Base-by-base conservation (phyloP, 2,797 vertebrate species). In the Urocyon cinereoargenteus region DNA sequence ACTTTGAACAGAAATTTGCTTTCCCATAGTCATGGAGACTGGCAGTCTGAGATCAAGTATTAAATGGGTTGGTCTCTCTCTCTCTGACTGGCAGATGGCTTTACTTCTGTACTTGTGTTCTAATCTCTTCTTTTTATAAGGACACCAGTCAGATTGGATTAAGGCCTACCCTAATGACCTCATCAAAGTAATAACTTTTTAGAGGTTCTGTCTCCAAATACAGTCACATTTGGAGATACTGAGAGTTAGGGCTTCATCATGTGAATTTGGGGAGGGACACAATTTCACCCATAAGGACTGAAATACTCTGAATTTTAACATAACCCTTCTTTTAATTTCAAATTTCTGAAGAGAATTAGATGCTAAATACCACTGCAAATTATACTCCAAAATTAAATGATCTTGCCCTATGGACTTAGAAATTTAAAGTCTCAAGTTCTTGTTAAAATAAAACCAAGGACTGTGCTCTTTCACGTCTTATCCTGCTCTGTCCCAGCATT, bases 271-370 rank as follows among this genome's bases (percentile, higher is more conserved):
- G 73, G 45, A 75, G 13, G 45, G 45, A 28, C 26, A 75, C 26
- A 51, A 49, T 24, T 57, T 40, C 45, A 36, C 3, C 15, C 24
- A 14, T 62, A 70, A 45, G 12, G 68, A 55, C 49, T 53, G 34
- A 72, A 57, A 57, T 90, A 26, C 28, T 55, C 4, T 26, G 45
- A 22, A 40, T 95, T 91, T 93, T 91, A 85, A 45, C 55, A 83
- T n/a, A 72, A 78, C 8, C 4, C 40, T 21, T 22, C 55, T 84
- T 64, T 66, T 45, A 73, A 26, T 83, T 87, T 79, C 22, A 79
- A 34, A 66, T 55, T 89, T 93, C 64, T 4, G 24, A 95, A 53
- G 59, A 81, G 26, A 93, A 84, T 86, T 73, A 91, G 49, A 77
- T 61, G 28, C 53, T 68, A 93, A 85, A 73, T 89, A 24, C 34